Evolutionary conservation across 2,113 vertebrate species (phyloP).

Genomic region (Sminthopsis crassicaudata): DNA sequence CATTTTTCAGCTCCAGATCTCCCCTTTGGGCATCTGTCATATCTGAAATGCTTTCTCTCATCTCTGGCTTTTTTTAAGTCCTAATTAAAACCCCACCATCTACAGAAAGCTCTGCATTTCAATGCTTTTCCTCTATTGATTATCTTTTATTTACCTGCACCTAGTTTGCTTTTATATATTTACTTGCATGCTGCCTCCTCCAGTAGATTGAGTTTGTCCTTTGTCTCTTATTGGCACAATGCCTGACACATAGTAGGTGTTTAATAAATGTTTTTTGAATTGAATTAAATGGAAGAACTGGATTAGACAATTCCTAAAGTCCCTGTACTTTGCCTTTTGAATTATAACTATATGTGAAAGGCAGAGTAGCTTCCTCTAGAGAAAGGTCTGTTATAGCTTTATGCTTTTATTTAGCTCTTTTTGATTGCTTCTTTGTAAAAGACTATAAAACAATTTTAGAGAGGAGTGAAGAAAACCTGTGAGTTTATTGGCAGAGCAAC

Average conservation of each 20-base stretch:
- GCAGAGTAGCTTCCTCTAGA: not conserved
- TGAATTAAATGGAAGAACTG: not conserved
- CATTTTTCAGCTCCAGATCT: not conserved
- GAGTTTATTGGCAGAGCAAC: not conserved
- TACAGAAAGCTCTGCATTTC: not conserved
- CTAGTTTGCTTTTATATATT: not conserved
- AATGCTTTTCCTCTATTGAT: not conserved
- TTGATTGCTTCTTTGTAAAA: constrained; percentile 8
- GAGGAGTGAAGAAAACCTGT: not conserved
- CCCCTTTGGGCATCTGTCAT: not conserved
- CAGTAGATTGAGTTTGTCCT: not conserved
- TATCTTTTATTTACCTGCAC: not conserved
- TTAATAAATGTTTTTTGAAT: not conserved
- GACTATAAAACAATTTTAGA: not conserved
- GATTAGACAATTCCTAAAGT: not conserved
- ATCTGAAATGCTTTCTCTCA: not conserved
- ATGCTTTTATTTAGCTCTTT: not conserved
- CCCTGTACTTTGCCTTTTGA: not conserved
- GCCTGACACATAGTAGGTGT: not conserved
- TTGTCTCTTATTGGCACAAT: not conserved
- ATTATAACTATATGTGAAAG: not conserved
- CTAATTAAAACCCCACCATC: not conserved
- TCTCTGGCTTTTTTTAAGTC: not conserved
- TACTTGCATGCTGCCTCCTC: not conserved
- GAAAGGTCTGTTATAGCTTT: not conserved